phyloP scores from a whole-genome alignment of 2,888 invertebrate genomes.

The Electrophaes corylata region DNA sequence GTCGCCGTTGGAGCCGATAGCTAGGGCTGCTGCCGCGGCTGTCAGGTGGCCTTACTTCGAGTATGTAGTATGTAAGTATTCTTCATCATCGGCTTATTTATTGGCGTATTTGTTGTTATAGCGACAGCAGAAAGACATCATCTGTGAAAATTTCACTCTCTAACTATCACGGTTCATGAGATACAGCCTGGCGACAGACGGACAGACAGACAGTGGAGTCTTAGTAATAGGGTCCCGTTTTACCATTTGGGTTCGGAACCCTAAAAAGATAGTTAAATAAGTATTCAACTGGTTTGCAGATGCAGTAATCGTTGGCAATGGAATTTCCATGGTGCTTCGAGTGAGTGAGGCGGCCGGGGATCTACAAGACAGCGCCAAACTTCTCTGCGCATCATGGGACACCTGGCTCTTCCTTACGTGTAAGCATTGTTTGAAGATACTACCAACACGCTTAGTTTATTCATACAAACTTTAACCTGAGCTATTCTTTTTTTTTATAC shows the following conservation, averaged over 20 bases:
- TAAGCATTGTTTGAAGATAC: conserved; percentile 67
- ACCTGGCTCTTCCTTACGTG: conserved; percentile 88
- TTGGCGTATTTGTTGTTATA: too few relatives aligned
- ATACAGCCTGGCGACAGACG: too few relatives aligned
- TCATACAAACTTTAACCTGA: too few relatives aligned
- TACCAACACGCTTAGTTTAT: too few relatives aligned
- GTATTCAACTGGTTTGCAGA: conserved; percentile 75
- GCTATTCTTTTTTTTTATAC: too few relatives aligned
- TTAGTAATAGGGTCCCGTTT: too few relatives aligned
- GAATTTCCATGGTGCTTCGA: conserved; percentile 89
- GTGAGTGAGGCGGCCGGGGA: conserved; percentile 86
- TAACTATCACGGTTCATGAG: too few relatives aligned
- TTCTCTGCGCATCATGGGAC: conserved; percentile 90
- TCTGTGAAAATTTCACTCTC: too few relatives aligned
- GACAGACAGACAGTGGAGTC: too few relatives aligned
- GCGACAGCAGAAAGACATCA: too few relatives aligned
- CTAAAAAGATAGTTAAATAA: too few relatives aligned
- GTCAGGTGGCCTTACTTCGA: conserved; percentile 90
- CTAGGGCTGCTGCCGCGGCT: conserved; percentile 84
- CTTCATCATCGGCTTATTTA: not conserved
- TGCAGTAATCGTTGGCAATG: conserved; percentile 89
- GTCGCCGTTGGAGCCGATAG: conserved; percentile 85
- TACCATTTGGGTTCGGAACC: too few relatives aligned
- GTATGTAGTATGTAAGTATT: conserved; percentile 85
- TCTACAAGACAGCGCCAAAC: conserved; percentile 85